Evolutionary conservation across 37 sponge, comb jelly and placozoan genomes (phyloP).

Genomic region (Geodia barretti): DNA sequence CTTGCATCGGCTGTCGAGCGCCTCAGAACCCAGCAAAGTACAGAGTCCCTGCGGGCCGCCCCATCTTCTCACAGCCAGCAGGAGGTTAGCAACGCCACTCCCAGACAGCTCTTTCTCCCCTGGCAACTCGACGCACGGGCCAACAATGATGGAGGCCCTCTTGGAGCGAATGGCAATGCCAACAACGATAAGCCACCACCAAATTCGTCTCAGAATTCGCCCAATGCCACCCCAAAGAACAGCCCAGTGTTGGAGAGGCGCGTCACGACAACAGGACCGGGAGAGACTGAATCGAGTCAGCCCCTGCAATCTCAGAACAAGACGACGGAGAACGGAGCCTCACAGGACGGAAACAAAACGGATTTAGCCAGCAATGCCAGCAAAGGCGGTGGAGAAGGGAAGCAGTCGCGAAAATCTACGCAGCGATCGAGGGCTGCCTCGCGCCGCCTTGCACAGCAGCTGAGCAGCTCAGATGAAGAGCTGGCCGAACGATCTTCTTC

Average conservation of each 20-base stretch:
- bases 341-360: background rate
- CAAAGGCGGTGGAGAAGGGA: background rate
- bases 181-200: slow-evolving; percentile 16
- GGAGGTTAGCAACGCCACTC: background rate
- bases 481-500: background rate
- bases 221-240: background rate
- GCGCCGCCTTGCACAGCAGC: background rate
- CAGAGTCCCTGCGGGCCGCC: background rate
- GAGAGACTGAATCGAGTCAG: background rate
- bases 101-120: background rate
- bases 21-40: background rate
- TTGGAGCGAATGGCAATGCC: slow-evolving; percentile 17
- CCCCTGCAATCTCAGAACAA: background rate
- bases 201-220: background rate
- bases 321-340: background rate
- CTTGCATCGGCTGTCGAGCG: background rate
- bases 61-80: background rate
- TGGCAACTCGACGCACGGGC: background rate
- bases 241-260: background rate
- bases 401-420: slow-evolving; percentile 8
- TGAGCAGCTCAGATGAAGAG: slow-evolving; percentile 36
- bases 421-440: slow-evolving; percentile 12
- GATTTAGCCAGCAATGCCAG: background rate
- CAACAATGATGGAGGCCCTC: background rate
- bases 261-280: background rate